phyloP scores from a whole-genome alignment of 1,140 invertebrate genomes.

The Macrobrachium nipponense region DNA sequence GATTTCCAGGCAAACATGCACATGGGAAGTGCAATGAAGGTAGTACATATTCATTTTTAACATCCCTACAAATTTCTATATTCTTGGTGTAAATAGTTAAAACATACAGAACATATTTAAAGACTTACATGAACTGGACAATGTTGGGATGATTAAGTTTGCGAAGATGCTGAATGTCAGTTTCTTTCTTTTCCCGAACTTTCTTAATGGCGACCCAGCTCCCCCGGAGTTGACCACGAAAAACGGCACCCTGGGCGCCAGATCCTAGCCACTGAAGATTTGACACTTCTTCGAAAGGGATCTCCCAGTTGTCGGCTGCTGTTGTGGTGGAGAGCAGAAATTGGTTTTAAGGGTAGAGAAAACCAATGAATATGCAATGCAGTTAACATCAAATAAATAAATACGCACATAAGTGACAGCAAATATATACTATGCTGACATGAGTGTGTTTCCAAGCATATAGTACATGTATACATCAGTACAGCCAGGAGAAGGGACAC shows the following conservation, averaged over 20 bases:
- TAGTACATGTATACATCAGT: neutral
- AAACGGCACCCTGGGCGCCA: slow-evolving; percentile 96
- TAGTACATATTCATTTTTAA: too few relatives aligned
- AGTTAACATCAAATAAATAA: neutral
- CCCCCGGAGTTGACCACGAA: slow-evolving; percentile 85
- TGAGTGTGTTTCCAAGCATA: neutral
- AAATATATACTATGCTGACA: slow-evolving; percentile 21
- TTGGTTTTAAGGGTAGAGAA: neutral
- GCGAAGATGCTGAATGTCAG: slow-evolving; percentile 92
- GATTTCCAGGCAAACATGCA: too few relatives aligned
- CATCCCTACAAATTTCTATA: too few relatives aligned
- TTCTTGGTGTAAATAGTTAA: too few relatives aligned
- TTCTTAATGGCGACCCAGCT: slow-evolving; percentile 96
- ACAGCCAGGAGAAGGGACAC: neutral
- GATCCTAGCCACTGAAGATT: slow-evolving; percentile 93
- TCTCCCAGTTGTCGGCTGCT: slow-evolving; percentile 86
- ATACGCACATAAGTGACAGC: slow-evolving; percentile 4
- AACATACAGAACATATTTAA: too few relatives aligned
- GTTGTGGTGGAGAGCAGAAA: neutral
- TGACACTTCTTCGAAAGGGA: slow-evolving; percentile 91
- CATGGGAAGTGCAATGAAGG: too few relatives aligned
- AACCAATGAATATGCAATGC: neutral
- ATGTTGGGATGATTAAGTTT: slow-evolving; percentile 98
- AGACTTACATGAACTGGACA: slow-evolving; percentile 88
- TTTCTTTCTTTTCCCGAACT: slow-evolving; percentile 91